Evolutionary conservation across 2,888 invertebrate species (phyloP).

Genomic region (Emmelina monodactyla): DNA sequence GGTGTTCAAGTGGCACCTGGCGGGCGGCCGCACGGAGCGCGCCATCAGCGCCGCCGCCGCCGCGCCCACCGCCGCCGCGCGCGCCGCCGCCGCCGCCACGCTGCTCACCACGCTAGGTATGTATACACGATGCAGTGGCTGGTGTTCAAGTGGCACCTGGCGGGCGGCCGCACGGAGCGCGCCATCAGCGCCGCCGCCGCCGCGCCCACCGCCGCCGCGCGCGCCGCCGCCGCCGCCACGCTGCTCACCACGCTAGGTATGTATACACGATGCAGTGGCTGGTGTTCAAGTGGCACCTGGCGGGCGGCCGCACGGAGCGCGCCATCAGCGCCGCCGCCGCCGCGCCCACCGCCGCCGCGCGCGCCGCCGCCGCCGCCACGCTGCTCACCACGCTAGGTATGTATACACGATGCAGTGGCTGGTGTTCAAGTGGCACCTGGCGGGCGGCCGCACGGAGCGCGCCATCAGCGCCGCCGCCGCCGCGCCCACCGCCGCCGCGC

Average conservation of each 20-base stretch:
- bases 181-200: slow-evolving; percentile 52
- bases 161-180: slow-evolving; percentile 47
- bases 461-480: slow-evolving; percentile 52
- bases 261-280: no score
- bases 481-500: slow-evolving; percentile 46
- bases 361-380: slow-evolving; percentile 51
- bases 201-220: slow-evolving; percentile 46
- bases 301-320: slow-evolving; percentile 47
- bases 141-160: slow-evolving; percentile 59
- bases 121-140: no score
- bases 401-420: no score
- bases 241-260: slow-evolving; percentile 52
- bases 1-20: slow-evolving; percentile 59
- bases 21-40: slow-evolving; percentile 47
- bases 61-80: slow-evolving; percentile 46
- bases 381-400: slow-evolving; percentile 52
- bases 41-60: slow-evolving; percentile 52
- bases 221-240: slow-evolving; percentile 51
- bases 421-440: slow-evolving; percentile 59
- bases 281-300: slow-evolving; percentile 59
- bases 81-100: slow-evolving; percentile 51
- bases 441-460: slow-evolving; percentile 47
- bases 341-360: slow-evolving; percentile 46
- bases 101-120: slow-evolving; percentile 52
- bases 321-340: slow-evolving; percentile 52